phyloP scores from a whole-genome alignment of 2,888 invertebrate species.

The Biston betularia region DNA sequence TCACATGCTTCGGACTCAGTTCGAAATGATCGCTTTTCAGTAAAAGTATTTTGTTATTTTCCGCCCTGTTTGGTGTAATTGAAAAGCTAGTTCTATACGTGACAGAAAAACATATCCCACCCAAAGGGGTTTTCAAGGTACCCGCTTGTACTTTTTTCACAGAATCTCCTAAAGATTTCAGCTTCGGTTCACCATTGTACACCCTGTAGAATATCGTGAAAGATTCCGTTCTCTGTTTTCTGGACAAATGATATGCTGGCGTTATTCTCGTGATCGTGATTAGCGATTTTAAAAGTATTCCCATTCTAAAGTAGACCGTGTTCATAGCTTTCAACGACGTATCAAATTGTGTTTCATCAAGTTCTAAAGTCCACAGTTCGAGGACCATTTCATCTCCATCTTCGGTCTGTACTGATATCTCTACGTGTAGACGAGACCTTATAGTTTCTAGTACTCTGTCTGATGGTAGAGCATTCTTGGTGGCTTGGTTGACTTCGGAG shows the following conservation, averaged over 20 bases:
- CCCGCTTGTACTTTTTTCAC: constrained; percentile 94
- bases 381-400: constrained; percentile 97
- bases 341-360: constrained; percentile 89
- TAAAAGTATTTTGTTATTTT: constrained; percentile 90
- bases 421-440: constrained; percentile 91
- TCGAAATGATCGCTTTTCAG: constrained; percentile 98
- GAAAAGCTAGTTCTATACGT: constrained; percentile 97
- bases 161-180: constrained; percentile 92
- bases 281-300: constrained; percentile 95
- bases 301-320: constrained; percentile 97
- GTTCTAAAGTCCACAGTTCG: constrained; percentile 94
- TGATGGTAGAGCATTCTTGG: constrained; percentile 90
- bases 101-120: constrained; percentile 93
- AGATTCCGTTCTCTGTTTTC: constrained; percentile 95
- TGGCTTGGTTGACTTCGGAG: constrained; percentile 93
- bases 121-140: constrained; percentile 94
- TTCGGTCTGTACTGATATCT: constrained; percentile 95
- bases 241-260: constrained; percentile 96
- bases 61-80: constrained; percentile 93
- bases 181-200: constrained; percentile 92
- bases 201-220: constrained; percentile 97
- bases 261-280: constrained; percentile 96
- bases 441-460: constrained; percentile 78
- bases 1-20: constrained; percentile 88
- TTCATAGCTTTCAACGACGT: constrained; percentile 90